Percentiles rank a stretch among this genome's conserved stretches.
Conservation (phyloP, 2,113 vertebrate genomes). For the Dromaius novaehollandiae region DNA sequence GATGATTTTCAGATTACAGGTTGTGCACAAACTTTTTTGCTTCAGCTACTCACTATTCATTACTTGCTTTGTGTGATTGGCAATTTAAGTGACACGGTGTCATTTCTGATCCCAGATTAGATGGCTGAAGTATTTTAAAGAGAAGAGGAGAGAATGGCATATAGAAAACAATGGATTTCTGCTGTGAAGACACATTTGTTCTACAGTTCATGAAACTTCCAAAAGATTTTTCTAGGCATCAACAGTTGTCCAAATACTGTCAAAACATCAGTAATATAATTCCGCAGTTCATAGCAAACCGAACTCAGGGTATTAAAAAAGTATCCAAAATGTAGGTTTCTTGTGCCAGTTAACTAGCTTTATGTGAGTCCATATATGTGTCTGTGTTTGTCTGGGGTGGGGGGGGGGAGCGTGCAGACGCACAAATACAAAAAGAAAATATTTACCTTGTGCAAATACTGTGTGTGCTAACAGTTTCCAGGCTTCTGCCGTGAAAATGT, state of each 20-base stretch:
- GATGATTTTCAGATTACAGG: not conserved
- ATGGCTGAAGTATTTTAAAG: slow-evolving; percentile 39
- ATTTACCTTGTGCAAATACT: not conserved
- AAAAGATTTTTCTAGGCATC: not conserved
- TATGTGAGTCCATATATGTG: not conserved
- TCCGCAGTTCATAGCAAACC: not conserved
- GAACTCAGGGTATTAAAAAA: not conserved
- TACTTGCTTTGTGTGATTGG: not conserved
- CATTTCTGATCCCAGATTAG: slow-evolving; percentile 34
- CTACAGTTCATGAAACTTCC: not conserved
- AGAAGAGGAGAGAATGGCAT: not conserved
- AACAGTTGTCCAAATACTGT: not conserved
- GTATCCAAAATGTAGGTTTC: not conserved
- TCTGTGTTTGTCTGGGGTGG: not conserved
- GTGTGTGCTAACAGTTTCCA: not conserved
- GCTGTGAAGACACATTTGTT: slow-evolving; percentile 34
- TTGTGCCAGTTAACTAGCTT: not conserved
- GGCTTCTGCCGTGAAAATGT: not conserved
- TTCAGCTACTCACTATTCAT: not conserved
- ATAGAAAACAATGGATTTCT: not conserved
- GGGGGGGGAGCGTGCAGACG: rapidly evolving
- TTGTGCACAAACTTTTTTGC: not conserved
- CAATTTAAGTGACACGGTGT: not conserved
- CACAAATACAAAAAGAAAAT: not conserved
- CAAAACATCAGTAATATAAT: not conserved